Percentiles rank a stretch among this genome's conserved stretches.
Conservation (phyloP, 2,888 invertebrate genomes). For the Cataglyphis rosenhaueri region DNA sequence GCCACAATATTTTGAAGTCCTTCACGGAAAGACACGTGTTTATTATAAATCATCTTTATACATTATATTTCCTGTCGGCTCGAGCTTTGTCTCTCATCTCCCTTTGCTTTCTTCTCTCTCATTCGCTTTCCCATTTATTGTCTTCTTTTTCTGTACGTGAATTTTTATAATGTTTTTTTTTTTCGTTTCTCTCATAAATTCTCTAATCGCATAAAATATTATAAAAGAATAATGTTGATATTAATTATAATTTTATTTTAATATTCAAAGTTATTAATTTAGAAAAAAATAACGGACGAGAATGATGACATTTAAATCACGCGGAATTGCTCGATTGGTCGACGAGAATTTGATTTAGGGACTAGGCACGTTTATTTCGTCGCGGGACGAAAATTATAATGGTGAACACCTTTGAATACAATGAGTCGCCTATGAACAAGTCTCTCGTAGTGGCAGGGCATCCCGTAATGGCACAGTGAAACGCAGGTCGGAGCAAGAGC, state of each 20-base stretch:
- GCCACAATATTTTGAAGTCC: conserved; percentile 7
- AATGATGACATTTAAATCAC: neutral
- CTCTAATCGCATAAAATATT: neutral
- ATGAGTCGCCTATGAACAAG: conserved; percentile 49
- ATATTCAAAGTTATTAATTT: neutral
- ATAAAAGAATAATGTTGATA: neutral
- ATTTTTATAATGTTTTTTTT: neutral
- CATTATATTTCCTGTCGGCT: neutral
- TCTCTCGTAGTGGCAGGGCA: conserved; percentile 25
- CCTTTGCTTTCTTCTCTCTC: neutral
- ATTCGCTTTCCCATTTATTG: neutral
- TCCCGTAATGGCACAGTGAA: conserved; percentile 48
- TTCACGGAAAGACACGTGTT: conserved; percentile 27
- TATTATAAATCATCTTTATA: conserved; percentile 6
- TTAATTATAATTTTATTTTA: neutral
- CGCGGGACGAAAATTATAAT: conserved; percentile 60
- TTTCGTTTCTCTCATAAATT: neutral
- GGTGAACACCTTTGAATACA: conserved; percentile 55
- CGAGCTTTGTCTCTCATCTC: neutral
- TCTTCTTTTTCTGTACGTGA: neutral
- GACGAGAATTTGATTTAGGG: conserved; percentile 15
- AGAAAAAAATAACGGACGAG: neutral
- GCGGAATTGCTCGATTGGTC: conserved; percentile 4
- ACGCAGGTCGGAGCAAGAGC: conserved; percentile 31
- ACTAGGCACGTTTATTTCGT: conserved; percentile 25